Conservation (phyloP, 2,113 vertebrate genomes). For the Lamprologus lemairii region DNA sequence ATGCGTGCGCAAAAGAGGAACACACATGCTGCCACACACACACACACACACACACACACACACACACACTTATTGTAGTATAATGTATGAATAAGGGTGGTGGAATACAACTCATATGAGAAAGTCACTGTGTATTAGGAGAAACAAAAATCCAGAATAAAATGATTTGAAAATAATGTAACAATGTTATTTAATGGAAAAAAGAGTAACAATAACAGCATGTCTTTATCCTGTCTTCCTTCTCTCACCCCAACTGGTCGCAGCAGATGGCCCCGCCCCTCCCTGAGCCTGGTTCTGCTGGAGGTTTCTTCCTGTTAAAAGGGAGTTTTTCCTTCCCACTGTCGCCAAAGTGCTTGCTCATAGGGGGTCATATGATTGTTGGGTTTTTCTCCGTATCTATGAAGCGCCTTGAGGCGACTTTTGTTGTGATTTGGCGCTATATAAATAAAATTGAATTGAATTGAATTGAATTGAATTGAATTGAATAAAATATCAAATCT, state of each 20-base stretch:
- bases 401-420: too few relatives aligned
- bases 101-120: not conserved
- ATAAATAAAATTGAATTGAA: too few relatives aligned
- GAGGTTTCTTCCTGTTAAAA: too few relatives aligned
- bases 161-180: not conserved
- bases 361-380: too few relatives aligned
- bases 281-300: too few relatives aligned
- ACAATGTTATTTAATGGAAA: not conserved
- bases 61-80: not conserved
- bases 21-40: not conserved
- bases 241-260: rapidly evolving
- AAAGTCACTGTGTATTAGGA: not conserved
- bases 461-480: too few relatives aligned
- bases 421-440: too few relatives aligned
- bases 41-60: not conserved
- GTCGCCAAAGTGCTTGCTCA: too few relatives aligned
- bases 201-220: not conserved
- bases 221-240: too few relatives aligned
- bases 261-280: too few relatives aligned
- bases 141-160: not conserved
- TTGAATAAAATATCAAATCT: not conserved
- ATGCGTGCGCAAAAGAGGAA: not conserved
- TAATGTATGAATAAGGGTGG: not conserved
- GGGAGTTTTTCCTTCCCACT: too few relatives aligned
- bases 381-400: too few relatives aligned